Percentiles rank a stretch among this genome's conserved stretches.
Evolutionary conservation across 2,888 invertebrate species (phyloP).

Genomic region (Aleiodes alternator): DNA sequence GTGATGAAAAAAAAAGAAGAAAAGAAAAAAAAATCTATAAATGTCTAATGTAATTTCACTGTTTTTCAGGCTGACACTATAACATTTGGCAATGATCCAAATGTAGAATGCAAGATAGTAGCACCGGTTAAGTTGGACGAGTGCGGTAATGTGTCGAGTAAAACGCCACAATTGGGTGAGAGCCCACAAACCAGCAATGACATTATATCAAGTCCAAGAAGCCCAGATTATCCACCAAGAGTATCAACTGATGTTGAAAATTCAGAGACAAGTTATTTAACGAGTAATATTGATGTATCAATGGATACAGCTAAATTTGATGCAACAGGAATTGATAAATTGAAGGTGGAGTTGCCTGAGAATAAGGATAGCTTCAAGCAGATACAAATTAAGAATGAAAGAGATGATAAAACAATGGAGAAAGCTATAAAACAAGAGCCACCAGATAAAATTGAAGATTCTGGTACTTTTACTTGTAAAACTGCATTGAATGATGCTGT

Average conservation of each 20-base stretch:
- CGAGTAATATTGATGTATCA: conserved; percentile 40
- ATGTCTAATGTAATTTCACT: conserved; percentile 15
- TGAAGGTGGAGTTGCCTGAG: neutral
- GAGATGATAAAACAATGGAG: conserved; percentile 20
- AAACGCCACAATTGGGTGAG: conserved; percentile 69
- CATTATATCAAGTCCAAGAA: conserved; percentile 68
- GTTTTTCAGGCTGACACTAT: conserved; percentile 58
- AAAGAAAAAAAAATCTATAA: conserved; percentile 20
- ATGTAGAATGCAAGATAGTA: conserved; percentile 47
- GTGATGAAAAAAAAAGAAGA: neutral
- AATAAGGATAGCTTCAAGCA: neutral
- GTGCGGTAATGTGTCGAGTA: conserved; percentile 66
- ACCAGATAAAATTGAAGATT: conserved; percentile 49
- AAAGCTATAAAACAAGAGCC: conserved; percentile 59
- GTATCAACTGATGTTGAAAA: conserved; percentile 66
- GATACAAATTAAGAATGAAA: neutral
- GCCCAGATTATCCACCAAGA: conserved; percentile 71
- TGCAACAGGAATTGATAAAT: conserved; percentile 39
- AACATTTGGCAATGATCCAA: conserved; percentile 55
- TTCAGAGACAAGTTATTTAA: conserved; percentile 61
- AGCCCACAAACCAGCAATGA: conserved; percentile 67
- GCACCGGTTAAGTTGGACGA: conserved; percentile 60
- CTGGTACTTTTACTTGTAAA: conserved; percentile 13
- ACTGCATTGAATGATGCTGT: conserved; percentile 48
- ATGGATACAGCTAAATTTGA: conserved; percentile 60